These are phyloP conservation scores for Cyclura pinguis DNA, from an alignment of 2,797 vertebrate species.

Conservation along the genomic window DNA sequence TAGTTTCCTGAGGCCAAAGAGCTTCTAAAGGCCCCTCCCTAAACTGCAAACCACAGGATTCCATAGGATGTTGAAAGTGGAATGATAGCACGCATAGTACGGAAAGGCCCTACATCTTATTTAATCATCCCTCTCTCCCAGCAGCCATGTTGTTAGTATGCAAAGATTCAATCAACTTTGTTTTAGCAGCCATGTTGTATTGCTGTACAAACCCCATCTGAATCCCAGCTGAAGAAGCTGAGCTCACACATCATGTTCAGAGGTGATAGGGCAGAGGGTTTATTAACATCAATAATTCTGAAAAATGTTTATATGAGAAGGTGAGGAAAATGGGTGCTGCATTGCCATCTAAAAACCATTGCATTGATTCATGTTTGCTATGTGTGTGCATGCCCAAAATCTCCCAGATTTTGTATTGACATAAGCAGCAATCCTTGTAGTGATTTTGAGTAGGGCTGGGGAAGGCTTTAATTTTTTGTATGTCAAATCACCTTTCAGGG, in stretches of 20 bases:
- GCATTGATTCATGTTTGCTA: background rate
- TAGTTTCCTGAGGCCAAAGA: too few relatives aligned
- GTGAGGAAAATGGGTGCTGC: slow-evolving; percentile 5
- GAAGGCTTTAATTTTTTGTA: background rate
- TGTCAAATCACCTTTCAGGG: background rate
- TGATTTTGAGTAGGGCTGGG: background rate
- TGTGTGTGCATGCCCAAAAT: background rate
- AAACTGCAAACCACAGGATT: too few relatives aligned
- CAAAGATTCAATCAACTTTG: background rate
- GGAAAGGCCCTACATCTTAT: slow-evolving; percentile 27
- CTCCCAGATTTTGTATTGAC: background rate
- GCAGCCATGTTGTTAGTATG: background rate
- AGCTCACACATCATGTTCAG: background rate
- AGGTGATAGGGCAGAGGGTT: too few relatives aligned
- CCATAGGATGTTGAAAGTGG: too few relatives aligned
- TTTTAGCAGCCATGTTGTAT: slow-evolving; percentile 27
- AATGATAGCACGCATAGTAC: too few relatives aligned
- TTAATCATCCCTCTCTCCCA: background rate
- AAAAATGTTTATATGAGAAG: slow-evolving; percentile 33
- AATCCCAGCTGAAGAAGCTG: background rate
- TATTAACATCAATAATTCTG: slow-evolving; percentile 10
- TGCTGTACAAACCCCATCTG: background rate
- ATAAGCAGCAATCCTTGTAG: background rate
- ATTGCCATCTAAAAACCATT: background rate
- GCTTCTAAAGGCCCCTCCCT: too few relatives aligned